Conservation (phyloP, 2,888 invertebrate species). For the Eupelmus urozonus region DNA sequence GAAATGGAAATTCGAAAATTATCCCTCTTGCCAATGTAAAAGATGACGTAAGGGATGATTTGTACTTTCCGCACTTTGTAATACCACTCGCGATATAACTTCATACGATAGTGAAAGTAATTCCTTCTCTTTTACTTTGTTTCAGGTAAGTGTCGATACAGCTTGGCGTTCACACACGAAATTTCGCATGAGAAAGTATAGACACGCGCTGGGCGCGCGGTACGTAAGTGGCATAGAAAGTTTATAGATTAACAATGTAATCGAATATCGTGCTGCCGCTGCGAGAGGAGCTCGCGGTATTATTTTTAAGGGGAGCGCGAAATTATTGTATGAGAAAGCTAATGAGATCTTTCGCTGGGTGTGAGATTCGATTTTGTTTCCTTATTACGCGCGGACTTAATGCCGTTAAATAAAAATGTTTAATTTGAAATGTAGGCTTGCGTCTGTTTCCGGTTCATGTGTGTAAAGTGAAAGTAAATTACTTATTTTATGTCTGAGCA, state of each 20-base stretch:
- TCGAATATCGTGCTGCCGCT: constrained; percentile 18
- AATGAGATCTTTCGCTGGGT: constrained; percentile 1
- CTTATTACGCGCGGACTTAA: constrained; percentile 11
- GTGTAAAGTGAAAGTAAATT: not conserved
- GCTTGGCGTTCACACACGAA: not conserved
- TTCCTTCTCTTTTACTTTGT: constrained; percentile 66
- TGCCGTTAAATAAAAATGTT: not conserved
- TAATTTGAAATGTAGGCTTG: not conserved
- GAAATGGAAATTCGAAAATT: too few relatives aligned
- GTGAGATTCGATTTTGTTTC: constrained; percentile 23
- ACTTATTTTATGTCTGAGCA: too few relatives aligned
- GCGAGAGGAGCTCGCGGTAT: too few relatives aligned
- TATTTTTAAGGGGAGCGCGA: too few relatives aligned
- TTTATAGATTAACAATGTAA: constrained; percentile 41
- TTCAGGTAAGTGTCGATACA: constrained; percentile 70
- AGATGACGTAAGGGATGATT: constrained; percentile 9
- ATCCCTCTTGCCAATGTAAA: too few relatives aligned
- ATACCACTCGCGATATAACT: not conserved
- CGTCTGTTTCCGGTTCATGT: not conserved
- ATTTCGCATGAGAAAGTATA: constrained; percentile 1
- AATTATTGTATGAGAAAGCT: constrained; percentile 25
- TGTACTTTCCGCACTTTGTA: not conserved
- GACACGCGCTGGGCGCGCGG: not conserved
- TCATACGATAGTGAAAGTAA: constrained; percentile 27
- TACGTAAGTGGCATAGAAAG: constrained; percentile 39